Conservation (phyloP, 2,888 invertebrate genomes). For the Hipparchia semele region DNA sequence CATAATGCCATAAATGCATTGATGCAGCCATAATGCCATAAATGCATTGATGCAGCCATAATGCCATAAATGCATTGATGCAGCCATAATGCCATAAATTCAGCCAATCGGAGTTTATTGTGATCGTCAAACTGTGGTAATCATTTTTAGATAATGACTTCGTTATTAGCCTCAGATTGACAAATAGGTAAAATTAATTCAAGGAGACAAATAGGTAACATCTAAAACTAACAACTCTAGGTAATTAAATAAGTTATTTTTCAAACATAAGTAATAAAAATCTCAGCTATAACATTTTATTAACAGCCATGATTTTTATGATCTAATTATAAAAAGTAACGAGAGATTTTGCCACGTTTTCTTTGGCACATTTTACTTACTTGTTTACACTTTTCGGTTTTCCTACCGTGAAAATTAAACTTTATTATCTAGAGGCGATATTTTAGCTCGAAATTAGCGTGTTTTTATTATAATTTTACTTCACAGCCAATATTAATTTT, state of each 20-base stretch:
- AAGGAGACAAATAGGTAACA: too few species aligned
- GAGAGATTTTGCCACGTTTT: not conserved
- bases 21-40: too few species aligned
- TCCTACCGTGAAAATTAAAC: not conserved
- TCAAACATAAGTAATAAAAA: not conserved
- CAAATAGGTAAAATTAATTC: too few species aligned
- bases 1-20: too few species aligned
- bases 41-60: too few species aligned
- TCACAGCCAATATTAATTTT: constrained; percentile 2
- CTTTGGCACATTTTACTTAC: constrained; percentile 8
- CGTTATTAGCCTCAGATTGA: too few species aligned
- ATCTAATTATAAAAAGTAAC: not conserved
- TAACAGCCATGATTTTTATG: constrained; percentile 2
- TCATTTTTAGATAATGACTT: too few species aligned
- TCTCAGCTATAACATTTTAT: not conserved
- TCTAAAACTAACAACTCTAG: too few species aligned
- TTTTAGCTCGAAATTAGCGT: not conserved
- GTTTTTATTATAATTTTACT: not conserved
- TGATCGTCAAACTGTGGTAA: too few species aligned
- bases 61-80: too few species aligned
- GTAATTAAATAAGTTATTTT: not conserved
- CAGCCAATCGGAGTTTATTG: too few species aligned
- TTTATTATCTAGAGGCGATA: not conserved
- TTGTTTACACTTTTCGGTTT: not conserved
- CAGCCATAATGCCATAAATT: too few species aligned